These are phyloP conservation scores for Mallotus villosus DNA, from an alignment of 2,797 vertebrate species.

Conservation along the genomic window DNA sequence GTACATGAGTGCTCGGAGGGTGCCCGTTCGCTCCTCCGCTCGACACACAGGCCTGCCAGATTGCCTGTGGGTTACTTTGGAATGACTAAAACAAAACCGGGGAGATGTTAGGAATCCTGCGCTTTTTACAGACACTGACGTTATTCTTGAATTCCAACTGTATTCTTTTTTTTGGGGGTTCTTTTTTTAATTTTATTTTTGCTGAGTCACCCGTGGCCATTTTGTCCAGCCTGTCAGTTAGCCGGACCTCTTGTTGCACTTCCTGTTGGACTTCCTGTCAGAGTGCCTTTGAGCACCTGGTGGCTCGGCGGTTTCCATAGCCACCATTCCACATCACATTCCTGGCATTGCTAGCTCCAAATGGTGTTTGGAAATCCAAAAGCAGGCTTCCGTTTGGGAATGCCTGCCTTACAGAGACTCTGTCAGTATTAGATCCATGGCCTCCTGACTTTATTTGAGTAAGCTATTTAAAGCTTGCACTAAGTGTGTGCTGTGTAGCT, in stretches of 20 bases:
- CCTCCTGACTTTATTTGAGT: slow-evolving; percentile 64
- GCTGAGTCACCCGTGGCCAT: slow-evolving; percentile 65
- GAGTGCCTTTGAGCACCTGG: slow-evolving; percentile 49
- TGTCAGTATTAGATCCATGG: too few species aligned
- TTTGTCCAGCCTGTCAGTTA: slow-evolving; percentile 41
- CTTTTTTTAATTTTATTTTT: slow-evolving; percentile 1
- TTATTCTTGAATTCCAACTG: too few species aligned
- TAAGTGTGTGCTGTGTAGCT: slow-evolving; percentile 57
- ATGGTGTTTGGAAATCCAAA: slow-evolving; percentile 65
- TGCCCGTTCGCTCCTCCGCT: slow-evolving; percentile 43
- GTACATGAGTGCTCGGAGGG: background rate
- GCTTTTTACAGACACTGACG: background rate
- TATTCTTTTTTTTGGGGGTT: background rate
- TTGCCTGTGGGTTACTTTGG: slow-evolving; percentile 8
- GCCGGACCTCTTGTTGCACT: slow-evolving; percentile 46
- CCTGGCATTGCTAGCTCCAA: slow-evolving; percentile 65
- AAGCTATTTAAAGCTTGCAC: slow-evolving; percentile 69
- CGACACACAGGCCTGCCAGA: slow-evolving; percentile 31
- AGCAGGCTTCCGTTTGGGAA: slow-evolving; percentile 68
- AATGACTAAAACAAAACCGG: background rate
- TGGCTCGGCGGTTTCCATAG: slow-evolving; percentile 51
- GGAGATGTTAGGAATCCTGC: background rate
- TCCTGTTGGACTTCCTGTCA: slow-evolving; percentile 60
- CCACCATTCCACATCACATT: slow-evolving; percentile 61
- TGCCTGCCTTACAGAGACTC: slow-evolving; percentile 67